Conservation (phyloP, 1,140 invertebrate species). For the Megalonaias nervosa region DNA sequence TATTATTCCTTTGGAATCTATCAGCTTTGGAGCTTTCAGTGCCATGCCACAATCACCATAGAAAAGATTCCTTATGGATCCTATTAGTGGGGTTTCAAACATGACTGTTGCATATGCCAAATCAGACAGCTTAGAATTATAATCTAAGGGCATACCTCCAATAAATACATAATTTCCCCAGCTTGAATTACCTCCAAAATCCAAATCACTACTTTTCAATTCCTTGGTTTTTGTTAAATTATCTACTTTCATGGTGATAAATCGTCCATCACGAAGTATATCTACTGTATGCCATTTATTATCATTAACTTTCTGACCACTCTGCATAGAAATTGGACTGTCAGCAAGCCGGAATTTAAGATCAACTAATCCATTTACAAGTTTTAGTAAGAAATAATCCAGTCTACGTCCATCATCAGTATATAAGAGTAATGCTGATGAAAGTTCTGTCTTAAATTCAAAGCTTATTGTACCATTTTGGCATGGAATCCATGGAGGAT, state of each 20-base stretch:
- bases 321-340: constrained; percentile 84
- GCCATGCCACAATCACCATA: constrained; percentile 58
- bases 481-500: constrained; percentile 92
- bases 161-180: constrained; percentile 53
- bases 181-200: constrained; percentile 69
- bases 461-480: constrained; percentile 92
- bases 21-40: constrained; percentile 38
- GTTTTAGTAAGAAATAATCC: constrained; percentile 91
- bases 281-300: constrained; percentile 59
- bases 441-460: constrained; percentile 88
- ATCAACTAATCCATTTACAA: constrained; percentile 91
- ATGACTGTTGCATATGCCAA: constrained; percentile 52
- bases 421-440: constrained; percentile 93
- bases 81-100: constrained; percentile 54
- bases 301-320: constrained; percentile 67
- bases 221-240: constrained; percentile 66
- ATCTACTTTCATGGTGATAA: constrained; percentile 57
- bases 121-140: constrained; percentile 63
- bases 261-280: constrained; percentile 45
- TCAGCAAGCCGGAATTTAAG: constrained; percentile 77
- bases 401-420: constrained; percentile 90
- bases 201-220: constrained; percentile 60
- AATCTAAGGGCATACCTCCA: constrained; percentile 56
- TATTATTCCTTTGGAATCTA: constrained; percentile 72
- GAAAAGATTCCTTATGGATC: constrained; percentile 59